Conservation (phyloP, 2,888 invertebrate species). For the Hydraecia micacea region DNA sequence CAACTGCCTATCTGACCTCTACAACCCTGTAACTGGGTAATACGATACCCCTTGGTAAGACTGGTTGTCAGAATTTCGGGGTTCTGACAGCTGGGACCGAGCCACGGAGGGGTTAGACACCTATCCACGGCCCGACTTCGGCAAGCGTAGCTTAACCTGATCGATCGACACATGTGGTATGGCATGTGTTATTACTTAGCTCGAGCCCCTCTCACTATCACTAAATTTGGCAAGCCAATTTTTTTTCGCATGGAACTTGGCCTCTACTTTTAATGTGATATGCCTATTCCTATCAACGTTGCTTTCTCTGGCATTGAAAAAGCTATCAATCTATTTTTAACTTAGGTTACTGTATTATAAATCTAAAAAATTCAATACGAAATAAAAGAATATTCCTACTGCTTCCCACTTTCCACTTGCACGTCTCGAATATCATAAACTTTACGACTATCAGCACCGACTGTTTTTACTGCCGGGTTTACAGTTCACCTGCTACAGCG, state of each 20-base stretch:
- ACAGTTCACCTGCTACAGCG: conserved; percentile 64
- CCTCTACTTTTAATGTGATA: not conserved
- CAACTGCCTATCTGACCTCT: not conserved
- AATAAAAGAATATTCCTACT: conserved; percentile 30
- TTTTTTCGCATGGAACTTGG: not conserved
- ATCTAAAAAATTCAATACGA: conserved; percentile 32
- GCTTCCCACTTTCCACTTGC: conserved; percentile 24
- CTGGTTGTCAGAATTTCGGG: not conserved
- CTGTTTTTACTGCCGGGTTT: conserved; percentile 68
- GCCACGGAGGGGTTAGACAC: not conserved
- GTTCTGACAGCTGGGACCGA: not conserved
- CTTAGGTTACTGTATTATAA: conserved; percentile 1
- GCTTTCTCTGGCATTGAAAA: not conserved
- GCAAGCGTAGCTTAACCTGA: not conserved
- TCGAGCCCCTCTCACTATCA: not conserved
- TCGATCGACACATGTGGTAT: too few species aligned
- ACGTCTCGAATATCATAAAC: conserved; percentile 66
- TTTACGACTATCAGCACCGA: conserved; percentile 71
- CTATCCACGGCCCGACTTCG: not conserved
- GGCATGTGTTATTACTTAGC: too few species aligned
- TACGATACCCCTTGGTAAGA: not conserved
- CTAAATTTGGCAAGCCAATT: not conserved
- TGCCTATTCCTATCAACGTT: not conserved
- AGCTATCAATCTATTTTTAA: not conserved
- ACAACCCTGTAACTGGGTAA: not conserved